Conservation (phyloP, 2,113 vertebrate species). For the Cepphus grylle region DNA sequence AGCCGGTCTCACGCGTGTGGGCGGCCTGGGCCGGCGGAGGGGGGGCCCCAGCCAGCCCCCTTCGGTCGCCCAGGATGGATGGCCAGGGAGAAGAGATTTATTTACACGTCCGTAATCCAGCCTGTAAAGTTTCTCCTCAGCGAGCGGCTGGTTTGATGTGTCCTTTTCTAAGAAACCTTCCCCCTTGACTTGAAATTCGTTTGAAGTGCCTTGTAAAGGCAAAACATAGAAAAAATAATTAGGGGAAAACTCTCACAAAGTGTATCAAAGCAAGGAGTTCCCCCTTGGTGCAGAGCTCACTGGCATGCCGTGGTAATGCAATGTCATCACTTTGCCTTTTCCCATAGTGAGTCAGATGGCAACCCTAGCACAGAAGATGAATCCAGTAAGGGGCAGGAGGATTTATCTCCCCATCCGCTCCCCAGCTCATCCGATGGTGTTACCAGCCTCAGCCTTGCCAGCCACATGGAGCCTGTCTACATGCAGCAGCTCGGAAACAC, state of each 20-base stretch:
- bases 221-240: not conserved
- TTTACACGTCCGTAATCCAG: not conserved
- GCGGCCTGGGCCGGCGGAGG: not conserved
- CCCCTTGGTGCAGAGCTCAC: not conserved
- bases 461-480: constrained; percentile 86
- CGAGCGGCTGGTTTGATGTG: not conserved
- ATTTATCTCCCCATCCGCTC: constrained; percentile 90
- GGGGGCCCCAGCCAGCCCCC: not conserved
- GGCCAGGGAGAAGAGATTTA: not conserved
- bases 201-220: constrained; percentile 9
- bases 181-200: not conserved
- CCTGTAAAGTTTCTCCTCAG: not conserved
- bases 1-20: not conserved
- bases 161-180: not conserved
- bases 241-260: not conserved
- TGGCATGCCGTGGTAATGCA: not conserved
- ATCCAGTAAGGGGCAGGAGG: constrained; percentile 96
- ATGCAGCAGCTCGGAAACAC: constrained; percentile 97
- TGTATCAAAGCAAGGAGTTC: not conserved
- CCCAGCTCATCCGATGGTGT: constrained; percentile 85
- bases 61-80: not conserved
- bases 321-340: constrained; percentile 49
- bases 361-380: constrained; percentile 99
- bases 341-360: constrained; percentile 90
- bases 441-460: constrained; percentile 80